Evolutionary conservation across 1,140 invertebrate genomes (phyloP).

Genomic region (Spodoptera frugiperda): DNA sequence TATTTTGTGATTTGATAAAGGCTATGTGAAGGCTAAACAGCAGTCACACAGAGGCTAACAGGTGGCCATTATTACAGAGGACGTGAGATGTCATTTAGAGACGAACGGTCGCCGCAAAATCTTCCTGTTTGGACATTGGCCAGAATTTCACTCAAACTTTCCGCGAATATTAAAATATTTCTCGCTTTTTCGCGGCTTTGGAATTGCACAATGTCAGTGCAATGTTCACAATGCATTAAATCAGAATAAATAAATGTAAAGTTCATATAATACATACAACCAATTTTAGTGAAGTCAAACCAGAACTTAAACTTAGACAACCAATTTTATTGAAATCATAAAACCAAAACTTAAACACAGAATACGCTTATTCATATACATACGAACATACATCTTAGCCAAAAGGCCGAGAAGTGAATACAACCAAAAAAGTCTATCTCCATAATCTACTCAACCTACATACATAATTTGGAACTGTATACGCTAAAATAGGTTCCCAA

Average conservation of each 20-base stretch:
- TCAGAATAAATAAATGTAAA: neutral
- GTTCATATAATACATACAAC: too few relatives aligned
- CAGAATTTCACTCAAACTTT: slow-evolving; percentile 44
- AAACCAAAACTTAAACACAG: too few relatives aligned
- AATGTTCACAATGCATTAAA: neutral
- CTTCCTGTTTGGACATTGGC: slow-evolving; percentile 52
- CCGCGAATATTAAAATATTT: slow-evolving; percentile 28
- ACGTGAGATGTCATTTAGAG: slow-evolving; percentile 34
- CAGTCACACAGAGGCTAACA: slow-evolving; percentile 17
- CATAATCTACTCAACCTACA: too few relatives aligned
- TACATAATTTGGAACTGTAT: too few relatives aligned
- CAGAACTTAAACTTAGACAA: too few relatives aligned
- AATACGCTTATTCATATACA: too few relatives aligned
- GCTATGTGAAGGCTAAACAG: neutral
- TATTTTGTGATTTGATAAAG: slow-evolving; percentile 9
- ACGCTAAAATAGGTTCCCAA: too few relatives aligned
- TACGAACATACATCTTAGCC: too few relatives aligned
- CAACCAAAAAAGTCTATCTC: too few relatives aligned
- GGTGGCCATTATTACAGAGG: slow-evolving; percentile 47
- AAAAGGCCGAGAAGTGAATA: too few relatives aligned
- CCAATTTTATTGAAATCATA: too few relatives aligned
- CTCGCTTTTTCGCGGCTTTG: neutral
- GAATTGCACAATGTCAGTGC: neutral
- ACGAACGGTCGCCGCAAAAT: slow-evolving; percentile 47
- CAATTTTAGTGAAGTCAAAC: too few relatives aligned